Percentiles rank a stretch among this genome's conserved stretches.
Evolutionary conservation across 2,888 invertebrate species (phyloP).

Genomic region (Leuctra nigra): DNA sequence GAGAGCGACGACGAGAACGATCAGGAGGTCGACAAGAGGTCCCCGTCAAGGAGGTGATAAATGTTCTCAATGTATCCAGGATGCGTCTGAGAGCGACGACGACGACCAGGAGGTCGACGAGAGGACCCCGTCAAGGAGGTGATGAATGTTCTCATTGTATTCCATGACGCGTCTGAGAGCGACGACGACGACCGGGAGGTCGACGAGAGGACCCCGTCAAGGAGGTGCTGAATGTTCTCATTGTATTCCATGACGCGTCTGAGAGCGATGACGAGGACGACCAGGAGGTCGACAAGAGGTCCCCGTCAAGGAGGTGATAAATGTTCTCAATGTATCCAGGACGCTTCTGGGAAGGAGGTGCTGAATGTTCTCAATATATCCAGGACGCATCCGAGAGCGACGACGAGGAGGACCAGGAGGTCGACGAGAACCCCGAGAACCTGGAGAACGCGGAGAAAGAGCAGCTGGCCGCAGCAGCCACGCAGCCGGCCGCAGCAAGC

Average conservation of each 20-base stretch:
- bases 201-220: slow-evolving; percentile 34
- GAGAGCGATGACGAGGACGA: slow-evolving; percentile 40
- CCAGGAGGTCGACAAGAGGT: slow-evolving; percentile 38
- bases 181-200: slow-evolving; percentile 41
- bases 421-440: slow-evolving; percentile 42
- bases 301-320: slow-evolving; percentile 25
- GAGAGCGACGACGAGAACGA: slow-evolving; percentile 40
- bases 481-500: neutral
- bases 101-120: slow-evolving; percentile 41
- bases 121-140: too few species aligned
- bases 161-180: slow-evolving; percentile 33
- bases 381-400: slow-evolving; percentile 35
- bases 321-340: too few species aligned
- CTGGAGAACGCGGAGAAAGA: slow-evolving; percentile 39
- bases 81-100: slow-evolving; percentile 36
- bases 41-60: slow-evolving; percentile 25
- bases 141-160: too few species aligned
- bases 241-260: too few species aligned
- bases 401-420: slow-evolving; percentile 40
- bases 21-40: slow-evolving; percentile 38
- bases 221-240: too few species aligned
- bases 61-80: too few species aligned
- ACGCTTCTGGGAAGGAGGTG: slow-evolving; percentile 31
- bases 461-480: slow-evolving; percentile 24
- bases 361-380: too few species aligned